Evolutionary conservation across 2,888 invertebrate genomes (phyloP), one percentile per base, ranked within the genome.

Genomic region (Physocephala rufipes): DNA sequence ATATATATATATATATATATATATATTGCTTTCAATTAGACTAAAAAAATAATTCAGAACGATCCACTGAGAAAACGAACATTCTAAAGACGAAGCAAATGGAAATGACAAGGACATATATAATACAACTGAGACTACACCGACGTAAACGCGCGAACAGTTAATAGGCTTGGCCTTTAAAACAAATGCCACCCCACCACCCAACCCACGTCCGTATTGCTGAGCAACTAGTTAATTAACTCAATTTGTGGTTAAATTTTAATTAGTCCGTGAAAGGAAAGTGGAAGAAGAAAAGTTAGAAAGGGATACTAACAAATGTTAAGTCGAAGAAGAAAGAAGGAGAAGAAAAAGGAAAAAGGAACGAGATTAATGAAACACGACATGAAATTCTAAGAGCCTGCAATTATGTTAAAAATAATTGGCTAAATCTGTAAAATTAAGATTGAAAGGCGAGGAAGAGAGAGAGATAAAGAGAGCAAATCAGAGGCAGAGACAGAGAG

Each of bases 191-290:
- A n/a, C n/a, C n/a, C n/a, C n/a, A n/a, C n/a, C n/a, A n/a, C n/a
- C n/a, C n/a, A n/a, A n/a, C n/a, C n/a, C n/a, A n/a, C n/a, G n/a
- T 2, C 49, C n/a, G 19, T 19, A 28, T 28, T 26, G 9, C 16
- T 28, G 49, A 45, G 68, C 68, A 68, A 62, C 68, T 55, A 72
- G 73, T 73, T 74, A 74, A 74, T 74, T 74, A 71, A 70, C 74
- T 74, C 70, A 74, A 73, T 74, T 71, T 64, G 73, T 70, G 71
- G 67, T 74, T 73, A 74, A 73, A 72, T 72, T 74, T 73, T 74
- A 74, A 74, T 74, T 68, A 74, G 72, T 62, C 15, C 26, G 9
- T 7, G 13, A 47, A n/a, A 63, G 47, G 13, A 43, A 16, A 19
- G 45, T 12, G 9, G 28, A 21, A 67, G 70, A 36, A 9, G 9